phyloP scores from a whole-genome alignment of 1,140 invertebrate genomes.

The Plectrocnemia conspersa region DNA sequence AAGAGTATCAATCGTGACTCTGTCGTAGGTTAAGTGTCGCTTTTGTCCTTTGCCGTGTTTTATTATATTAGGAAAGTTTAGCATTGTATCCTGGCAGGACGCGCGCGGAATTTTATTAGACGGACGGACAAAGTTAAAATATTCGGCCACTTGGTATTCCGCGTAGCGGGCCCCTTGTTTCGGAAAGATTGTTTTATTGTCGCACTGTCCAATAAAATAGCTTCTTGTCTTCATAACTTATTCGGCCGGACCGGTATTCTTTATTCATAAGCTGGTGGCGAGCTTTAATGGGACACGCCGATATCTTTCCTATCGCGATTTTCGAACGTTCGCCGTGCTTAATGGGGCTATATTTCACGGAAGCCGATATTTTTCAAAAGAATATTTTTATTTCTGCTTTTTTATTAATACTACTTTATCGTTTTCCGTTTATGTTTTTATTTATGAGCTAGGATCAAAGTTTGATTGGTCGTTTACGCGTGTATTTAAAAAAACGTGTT shows the following conservation, averaged over 20 bases:
- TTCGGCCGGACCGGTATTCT: background rate
- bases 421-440: too few species aligned
- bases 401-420: too few species aligned
- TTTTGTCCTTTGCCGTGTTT: background rate
- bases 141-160: conserved; percentile 12
- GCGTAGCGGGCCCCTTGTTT: background rate
- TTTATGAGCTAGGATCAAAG: too few species aligned
- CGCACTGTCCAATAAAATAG: conserved; percentile 4
- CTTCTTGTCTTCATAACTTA: conserved; percentile 4
- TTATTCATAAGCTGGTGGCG: background rate
- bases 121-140: background rate
- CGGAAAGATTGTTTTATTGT: conserved; percentile 12
- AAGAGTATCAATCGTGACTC: too few species aligned
- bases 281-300: too few species aligned
- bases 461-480: too few species aligned
- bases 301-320: too few species aligned
- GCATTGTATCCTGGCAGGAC: conserved; percentile 6
- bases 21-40: conserved; percentile 7
- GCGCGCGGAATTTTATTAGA: conserved; percentile 25
- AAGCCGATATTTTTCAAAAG: too few species aligned
- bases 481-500: too few species aligned
- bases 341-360: too few species aligned
- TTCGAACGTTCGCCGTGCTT: too few species aligned
- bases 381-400: too few species aligned
- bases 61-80: conserved; percentile 27